These are phyloP conservation scores for Achlya flavicornis DNA, from an alignment of 2,888 invertebrate species.

Conservation along the genomic window DNA sequence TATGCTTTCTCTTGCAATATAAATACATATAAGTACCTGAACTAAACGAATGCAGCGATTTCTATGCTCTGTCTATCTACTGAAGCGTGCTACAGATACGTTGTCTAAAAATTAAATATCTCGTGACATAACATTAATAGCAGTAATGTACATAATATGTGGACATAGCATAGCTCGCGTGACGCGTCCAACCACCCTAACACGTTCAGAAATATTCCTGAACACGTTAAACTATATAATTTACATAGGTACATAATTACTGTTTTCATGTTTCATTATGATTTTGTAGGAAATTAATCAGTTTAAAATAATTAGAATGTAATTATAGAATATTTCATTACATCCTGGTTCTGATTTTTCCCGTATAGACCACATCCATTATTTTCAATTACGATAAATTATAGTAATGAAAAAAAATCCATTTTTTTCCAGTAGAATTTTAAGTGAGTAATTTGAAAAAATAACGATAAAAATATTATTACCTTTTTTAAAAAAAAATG, in stretches of 20 bases:
- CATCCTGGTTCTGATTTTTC: not conserved
- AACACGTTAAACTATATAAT: not conserved
- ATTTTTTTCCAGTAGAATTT: too few species aligned
- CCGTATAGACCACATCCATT: not conserved
- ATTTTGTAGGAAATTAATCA: too few species aligned
- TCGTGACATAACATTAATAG: not conserved
- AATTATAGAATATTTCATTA: not conserved
- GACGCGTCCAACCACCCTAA: not conserved
- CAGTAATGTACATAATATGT: not conserved
- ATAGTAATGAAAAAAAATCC: too few species aligned
- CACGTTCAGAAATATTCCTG: not conserved
- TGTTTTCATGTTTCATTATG: not conserved
- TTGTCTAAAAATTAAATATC: not conserved
- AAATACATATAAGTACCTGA: not conserved
- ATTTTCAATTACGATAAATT: too few species aligned
- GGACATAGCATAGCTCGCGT: not conserved
- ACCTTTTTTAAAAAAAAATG: too few species aligned
- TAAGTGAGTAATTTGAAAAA: too few species aligned
- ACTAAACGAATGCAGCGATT: not conserved
- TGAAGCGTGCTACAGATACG: not conserved
- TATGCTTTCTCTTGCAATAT: slow-evolving; percentile 16
- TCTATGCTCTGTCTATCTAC: not conserved
- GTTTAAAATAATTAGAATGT: too few species aligned
- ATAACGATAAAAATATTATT: too few species aligned
- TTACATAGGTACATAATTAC: not conserved